phyloP scores from a whole-genome alignment of 2,113 vertebrate species.

The Strigops habroptila region DNA sequence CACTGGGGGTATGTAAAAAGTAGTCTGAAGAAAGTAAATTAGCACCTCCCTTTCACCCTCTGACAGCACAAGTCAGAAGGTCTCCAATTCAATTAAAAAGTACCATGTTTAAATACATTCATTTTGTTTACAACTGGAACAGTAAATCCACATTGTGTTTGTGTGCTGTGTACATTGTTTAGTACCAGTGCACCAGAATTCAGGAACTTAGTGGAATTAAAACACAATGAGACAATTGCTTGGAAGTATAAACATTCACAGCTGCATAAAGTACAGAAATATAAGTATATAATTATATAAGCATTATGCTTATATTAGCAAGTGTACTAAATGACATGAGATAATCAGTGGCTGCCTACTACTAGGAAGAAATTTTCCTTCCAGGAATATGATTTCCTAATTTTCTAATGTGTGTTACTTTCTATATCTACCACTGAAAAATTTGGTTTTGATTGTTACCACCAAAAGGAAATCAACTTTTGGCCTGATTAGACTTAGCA shows the following conservation, averaged over 20 bases:
- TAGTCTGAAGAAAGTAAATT: background rate
- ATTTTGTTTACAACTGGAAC: background rate
- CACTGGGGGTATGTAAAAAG: background rate
- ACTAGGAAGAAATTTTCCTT: background rate
- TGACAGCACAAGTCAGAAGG: background rate
- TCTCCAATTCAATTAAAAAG: background rate
- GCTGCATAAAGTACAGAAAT: background rate
- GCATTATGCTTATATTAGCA: background rate
- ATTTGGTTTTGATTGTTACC: background rate
- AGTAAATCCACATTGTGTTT: background rate
- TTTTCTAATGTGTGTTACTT: background rate
- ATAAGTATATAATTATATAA: background rate
- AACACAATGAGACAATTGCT: background rate
- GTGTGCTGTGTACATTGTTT: background rate
- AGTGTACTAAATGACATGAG: background rate
- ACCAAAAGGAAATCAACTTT: background rate
- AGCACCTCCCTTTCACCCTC: background rate
- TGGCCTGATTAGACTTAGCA: background rate
- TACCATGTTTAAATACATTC: background rate
- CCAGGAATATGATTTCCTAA: background rate
- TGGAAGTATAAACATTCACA: background rate
- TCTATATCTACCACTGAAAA: background rate
- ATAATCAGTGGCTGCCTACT: background rate
- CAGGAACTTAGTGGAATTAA: background rate
- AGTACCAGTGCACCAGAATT: background rate